Evolutionary conservation across 2,797 vertebrate genomes (phyloP), one percentile per base, ranked within the genome.

Genomic region (Morus bassanus): DNA sequence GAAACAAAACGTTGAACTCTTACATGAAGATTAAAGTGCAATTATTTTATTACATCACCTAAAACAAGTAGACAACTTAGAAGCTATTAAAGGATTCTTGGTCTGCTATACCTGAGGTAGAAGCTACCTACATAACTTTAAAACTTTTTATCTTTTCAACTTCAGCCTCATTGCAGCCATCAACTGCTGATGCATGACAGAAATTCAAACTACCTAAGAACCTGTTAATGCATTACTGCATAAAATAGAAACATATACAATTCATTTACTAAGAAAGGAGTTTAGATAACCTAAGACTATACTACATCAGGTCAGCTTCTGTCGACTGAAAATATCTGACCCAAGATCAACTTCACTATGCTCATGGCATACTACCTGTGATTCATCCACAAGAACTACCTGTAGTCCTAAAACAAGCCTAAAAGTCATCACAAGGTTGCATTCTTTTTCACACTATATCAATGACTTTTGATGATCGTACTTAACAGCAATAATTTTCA

Each of bases 311-410:
- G 18, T 76, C 30, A 69, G 1, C 8, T 79, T 79, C 27, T 13
- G n/a, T 30, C 0, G 28, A 41, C 11, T 61, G n/a, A 81, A 85
- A 82, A 46, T 45, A 65, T 24, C 17, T 61, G 16, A 68, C 31
- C 4, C 17, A 76, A 35, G 27, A 60, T 39, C 41, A 64, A 1
- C 3, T 41, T 75, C 22, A 56, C 5, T 48, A 11, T 39, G 28
- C 3, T 63, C 4, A n/a, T 74, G 18, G 8, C 6, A 31, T 54
- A 33, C 3, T n/a, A 19, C 4, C 1, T 13, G 6, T 37, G 28
- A 41, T 61, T 72, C 7, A 56, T 57, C 50, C 30, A 24, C 7
- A 48, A 60, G 35, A 48, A 64, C 39, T 11, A 13, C 13, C 3
- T n/a, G 19, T 72, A 65, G 14, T 51, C 45, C 25, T 61, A 67